Conservation (phyloP, 2,797 vertebrate genomes). For the Podarcis lilfordi region DNA sequence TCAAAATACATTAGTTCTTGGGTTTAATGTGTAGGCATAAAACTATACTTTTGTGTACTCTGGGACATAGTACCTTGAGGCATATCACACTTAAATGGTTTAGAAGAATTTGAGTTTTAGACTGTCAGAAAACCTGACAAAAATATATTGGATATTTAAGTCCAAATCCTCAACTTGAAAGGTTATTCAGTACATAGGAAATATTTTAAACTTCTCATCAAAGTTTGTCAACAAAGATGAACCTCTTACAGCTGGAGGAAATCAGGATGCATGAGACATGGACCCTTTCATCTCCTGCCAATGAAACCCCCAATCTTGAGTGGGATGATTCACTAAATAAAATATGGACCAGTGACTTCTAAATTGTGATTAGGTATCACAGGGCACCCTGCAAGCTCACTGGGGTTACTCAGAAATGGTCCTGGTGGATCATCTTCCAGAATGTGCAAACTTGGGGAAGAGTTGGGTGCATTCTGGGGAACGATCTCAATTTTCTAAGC, state of each 20-base stretch:
- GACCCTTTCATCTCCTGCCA: neutral
- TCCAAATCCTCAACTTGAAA: neutral
- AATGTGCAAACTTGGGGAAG: neutral
- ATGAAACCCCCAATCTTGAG: neutral
- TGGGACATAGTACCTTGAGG: neutral
- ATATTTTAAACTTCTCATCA: neutral
- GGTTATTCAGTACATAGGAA: neutral
- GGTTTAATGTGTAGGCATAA: neutral
- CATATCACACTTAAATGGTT: slow-evolving; percentile 12
- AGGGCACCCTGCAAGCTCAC: neutral
- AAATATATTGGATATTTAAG: neutral
- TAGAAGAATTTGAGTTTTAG: slow-evolving; percentile 13
- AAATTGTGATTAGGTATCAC: neutral
- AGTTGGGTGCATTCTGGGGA: neutral
- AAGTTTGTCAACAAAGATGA: neutral
- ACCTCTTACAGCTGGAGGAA: no score
- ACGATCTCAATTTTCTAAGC: neutral
- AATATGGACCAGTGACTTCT: neutral
- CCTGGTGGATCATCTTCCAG: neutral
- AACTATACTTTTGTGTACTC: neutral
- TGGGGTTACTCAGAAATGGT: neutral
- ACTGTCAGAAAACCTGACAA: neutral
- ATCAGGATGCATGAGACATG: neutral
- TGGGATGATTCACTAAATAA: neutral
- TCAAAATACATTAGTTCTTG: slow-evolving; percentile 19